Conservation (phyloP, 1,140 invertebrate genomes). For the Dysdera silvatica region DNA sequence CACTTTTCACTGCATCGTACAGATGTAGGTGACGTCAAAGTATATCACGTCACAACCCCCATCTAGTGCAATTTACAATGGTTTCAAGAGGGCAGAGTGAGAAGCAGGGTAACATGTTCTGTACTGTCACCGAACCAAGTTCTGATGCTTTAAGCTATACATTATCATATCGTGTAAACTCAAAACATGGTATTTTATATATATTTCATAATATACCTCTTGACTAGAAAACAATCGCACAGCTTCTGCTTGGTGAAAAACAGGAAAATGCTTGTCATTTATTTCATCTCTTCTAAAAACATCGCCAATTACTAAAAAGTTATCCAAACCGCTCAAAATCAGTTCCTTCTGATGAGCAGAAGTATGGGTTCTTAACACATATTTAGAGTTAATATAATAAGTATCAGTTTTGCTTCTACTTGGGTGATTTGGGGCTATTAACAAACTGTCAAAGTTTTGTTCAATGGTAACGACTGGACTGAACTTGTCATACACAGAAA, state of each 20-base stretch:
- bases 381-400: conserved; percentile 79
- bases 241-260: conserved; percentile 93
- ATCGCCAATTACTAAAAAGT: conserved; percentile 90
- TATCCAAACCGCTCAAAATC: conserved; percentile 75
- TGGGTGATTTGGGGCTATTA: conserved; percentile 72
- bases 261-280: conserved; percentile 88
- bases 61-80: too few species aligned
- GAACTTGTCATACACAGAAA: conserved; percentile 64
- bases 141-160: background rate
- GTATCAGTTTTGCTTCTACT: conserved; percentile 71
- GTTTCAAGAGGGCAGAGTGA: too few species aligned
- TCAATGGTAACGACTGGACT: conserved; percentile 31
- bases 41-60: too few species aligned
- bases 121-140: background rate
- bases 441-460: conserved; percentile 42
- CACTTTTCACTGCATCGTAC: too few species aligned
- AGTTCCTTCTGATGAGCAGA: conserved; percentile 89
- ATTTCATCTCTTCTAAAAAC: conserved; percentile 95
- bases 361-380: conserved; percentile 80
- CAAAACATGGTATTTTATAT: background rate
- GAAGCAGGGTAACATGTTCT: background rate
- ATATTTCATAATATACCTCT: conserved; percentile 53
- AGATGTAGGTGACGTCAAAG: too few species aligned
- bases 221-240: conserved; percentile 68
- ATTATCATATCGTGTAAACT: background rate